Evolutionary conservation across 2,797 vertebrate species (phyloP).

Genomic region (Chaetophractus vellerosus): DNA sequence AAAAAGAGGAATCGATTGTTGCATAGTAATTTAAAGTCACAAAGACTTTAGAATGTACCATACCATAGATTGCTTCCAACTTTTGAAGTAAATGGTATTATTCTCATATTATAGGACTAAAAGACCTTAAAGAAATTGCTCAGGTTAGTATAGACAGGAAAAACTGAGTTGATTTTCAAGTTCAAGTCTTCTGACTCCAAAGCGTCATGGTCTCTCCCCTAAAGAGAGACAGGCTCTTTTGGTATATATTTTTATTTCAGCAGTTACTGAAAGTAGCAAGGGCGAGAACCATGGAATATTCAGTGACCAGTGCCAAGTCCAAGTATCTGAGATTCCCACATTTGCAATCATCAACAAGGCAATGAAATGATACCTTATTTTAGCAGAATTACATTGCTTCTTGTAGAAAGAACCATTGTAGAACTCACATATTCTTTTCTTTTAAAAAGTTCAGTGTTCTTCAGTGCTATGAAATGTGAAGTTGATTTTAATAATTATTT

Average conservation of each 20-base stretch:
- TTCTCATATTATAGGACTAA: rapidly evolving
- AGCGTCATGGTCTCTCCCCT: background rate
- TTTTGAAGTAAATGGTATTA: rapidly evolving
- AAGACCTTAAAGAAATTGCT: too few relatives aligned
- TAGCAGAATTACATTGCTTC: background rate
- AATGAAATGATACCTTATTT: rapidly evolving
- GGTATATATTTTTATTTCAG: background rate
- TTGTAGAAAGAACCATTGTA: background rate
- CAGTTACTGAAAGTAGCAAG: background rate
- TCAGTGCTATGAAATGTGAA: background rate
- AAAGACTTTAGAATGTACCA: rapidly evolving
- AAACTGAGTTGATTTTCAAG: too few relatives aligned
- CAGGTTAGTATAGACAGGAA: background rate
- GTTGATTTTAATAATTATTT: background rate
- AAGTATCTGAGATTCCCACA: background rate
- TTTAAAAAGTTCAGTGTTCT: background rate
- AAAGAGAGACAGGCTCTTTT: too few relatives aligned
- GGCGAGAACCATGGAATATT: rapidly evolving
- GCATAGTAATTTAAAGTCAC: background rate
- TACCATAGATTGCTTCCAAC: rapidly evolving
- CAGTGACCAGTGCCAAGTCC: rapidly evolving
- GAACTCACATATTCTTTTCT: background rate
- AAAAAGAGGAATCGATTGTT: background rate
- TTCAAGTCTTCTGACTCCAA: background rate
- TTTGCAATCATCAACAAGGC: background rate